Percentiles rank a stretch among this genome's conserved stretches.
phyloP scores from a whole-genome alignment of 2,888 invertebrate genomes.

The Lasioglossum villosulum region DNA sequence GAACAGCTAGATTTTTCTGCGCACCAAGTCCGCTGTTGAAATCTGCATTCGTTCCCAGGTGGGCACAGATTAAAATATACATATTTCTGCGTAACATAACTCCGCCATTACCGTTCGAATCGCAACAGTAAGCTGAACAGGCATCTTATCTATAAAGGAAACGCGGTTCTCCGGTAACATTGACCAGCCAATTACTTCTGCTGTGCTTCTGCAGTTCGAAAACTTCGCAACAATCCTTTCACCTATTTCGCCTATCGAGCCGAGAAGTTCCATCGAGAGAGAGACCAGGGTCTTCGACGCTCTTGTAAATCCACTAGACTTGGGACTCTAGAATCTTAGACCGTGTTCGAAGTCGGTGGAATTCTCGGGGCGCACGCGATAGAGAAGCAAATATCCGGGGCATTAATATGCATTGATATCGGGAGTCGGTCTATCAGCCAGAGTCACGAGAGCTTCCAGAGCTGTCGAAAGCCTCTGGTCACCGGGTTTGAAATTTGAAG shows the following conservation, averaged over 20 bases:
- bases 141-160: not conserved
- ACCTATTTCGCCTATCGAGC: not conserved
- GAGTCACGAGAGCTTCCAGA: constrained; percentile 44
- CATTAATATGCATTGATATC: constrained; percentile 66
- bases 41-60: not conserved
- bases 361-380: constrained; percentile 41
- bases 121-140: not conserved
- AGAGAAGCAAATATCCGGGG: constrained; percentile 60
- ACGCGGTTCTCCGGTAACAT: not conserved
- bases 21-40: not conserved
- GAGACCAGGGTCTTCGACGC: not conserved
- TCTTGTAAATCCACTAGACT: not conserved
- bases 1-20: not conserved
- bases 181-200: not conserved
- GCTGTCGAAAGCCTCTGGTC: not conserved
- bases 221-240: not conserved
- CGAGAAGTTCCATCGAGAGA: not conserved
- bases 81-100: not conserved
- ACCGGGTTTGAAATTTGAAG: constrained; percentile 8
- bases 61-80: constrained; percentile 3
- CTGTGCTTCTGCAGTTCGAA: not conserved
- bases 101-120: constrained; percentile 2
- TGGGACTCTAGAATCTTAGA: not conserved
- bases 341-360: not conserved
- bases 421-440: constrained; percentile 28